These are phyloP conservation scores for Chrysopilus asiliformis DNA, from an alignment of 2,888 invertebrate species.

Conservation along the genomic window DNA sequence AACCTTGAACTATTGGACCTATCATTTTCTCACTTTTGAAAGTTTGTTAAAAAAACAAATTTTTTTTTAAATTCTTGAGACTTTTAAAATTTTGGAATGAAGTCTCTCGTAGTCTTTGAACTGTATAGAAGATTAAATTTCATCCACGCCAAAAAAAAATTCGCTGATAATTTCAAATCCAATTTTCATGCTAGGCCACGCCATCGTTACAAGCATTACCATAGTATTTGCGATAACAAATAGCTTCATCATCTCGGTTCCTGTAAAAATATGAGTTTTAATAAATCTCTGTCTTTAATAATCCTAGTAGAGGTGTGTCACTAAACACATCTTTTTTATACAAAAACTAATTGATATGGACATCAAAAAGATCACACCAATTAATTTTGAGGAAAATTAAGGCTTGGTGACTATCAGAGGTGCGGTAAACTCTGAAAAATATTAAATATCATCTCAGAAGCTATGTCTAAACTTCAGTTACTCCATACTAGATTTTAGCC, in stretches of 20 bases:
- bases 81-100: too few species aligned
- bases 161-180: conserved; percentile 41
- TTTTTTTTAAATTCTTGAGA: conserved; percentile 2
- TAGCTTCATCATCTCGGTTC: conserved; percentile 62
- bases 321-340: too few species aligned
- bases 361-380: conserved; percentile 2
- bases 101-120: too few species aligned
- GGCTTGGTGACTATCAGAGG: too few species aligned
- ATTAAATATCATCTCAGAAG: too few species aligned
- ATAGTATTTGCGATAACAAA: conserved; percentile 67
- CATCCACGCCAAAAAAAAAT: conserved; percentile 34
- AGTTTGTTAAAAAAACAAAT: conserved; percentile 18
- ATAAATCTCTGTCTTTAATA: too few species aligned
- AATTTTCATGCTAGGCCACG: conserved; percentile 57
- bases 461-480: too few species aligned
- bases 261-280: conserved; percentile 39
- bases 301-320: too few species aligned
- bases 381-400: too few species aligned
- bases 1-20: conserved; percentile 45
- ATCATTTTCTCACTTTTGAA: too few species aligned
- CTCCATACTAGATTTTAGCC: too few species aligned
- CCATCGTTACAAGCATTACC: conserved; percentile 54
- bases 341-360: conserved; percentile 4
- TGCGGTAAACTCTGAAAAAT: too few species aligned
- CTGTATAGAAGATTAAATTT: conserved; percentile 11